Evolutionary conservation across 2,888 invertebrate genomes (phyloP).

Genomic region (Copidosoma aretas): DNA sequence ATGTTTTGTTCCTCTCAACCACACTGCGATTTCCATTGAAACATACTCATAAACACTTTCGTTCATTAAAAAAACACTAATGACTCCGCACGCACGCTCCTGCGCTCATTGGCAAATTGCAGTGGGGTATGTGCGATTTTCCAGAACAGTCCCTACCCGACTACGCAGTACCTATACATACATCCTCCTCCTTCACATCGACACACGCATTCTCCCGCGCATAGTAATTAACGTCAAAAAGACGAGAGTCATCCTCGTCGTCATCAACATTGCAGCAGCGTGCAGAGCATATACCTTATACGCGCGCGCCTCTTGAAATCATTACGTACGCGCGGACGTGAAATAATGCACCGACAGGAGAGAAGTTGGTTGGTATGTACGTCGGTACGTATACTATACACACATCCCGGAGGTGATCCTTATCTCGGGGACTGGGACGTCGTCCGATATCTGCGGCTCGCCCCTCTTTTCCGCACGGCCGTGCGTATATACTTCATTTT

Average conservation of each 20-base stretch:
- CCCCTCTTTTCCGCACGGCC: slow-evolving; percentile 13
- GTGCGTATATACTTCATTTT: slow-evolving; percentile 1
- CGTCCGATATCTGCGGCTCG: slow-evolving; percentile 13
- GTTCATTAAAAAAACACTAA: background rate
- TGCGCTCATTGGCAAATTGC: background rate
- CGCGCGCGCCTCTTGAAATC: background rate
- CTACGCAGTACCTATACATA: too few species aligned
- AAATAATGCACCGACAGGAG: background rate
- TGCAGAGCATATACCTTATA: slow-evolving; percentile 5
- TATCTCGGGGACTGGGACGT: slow-evolving; percentile 19
- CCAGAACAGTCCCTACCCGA: background rate
- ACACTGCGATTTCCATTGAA: too few species aligned
- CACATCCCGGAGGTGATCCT: slow-evolving; percentile 19
- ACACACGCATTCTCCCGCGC: too few species aligned
- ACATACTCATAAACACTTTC: too few species aligned
- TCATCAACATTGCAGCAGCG: slow-evolving; percentile 3
- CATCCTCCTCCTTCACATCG: background rate
- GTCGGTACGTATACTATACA: too few species aligned
- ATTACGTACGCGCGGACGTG: slow-evolving; percentile 16
- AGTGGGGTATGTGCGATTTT: slow-evolving; percentile 28
- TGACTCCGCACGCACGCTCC: background rate
- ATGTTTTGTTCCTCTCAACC: too few species aligned
- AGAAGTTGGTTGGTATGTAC: too few species aligned
- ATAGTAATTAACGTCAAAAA: slow-evolving; percentile 24
- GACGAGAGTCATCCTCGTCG: slow-evolving; percentile 32